phyloP scores from a whole-genome alignment of 2,888 invertebrate genomes.

The Geophilus truncorum region DNA sequence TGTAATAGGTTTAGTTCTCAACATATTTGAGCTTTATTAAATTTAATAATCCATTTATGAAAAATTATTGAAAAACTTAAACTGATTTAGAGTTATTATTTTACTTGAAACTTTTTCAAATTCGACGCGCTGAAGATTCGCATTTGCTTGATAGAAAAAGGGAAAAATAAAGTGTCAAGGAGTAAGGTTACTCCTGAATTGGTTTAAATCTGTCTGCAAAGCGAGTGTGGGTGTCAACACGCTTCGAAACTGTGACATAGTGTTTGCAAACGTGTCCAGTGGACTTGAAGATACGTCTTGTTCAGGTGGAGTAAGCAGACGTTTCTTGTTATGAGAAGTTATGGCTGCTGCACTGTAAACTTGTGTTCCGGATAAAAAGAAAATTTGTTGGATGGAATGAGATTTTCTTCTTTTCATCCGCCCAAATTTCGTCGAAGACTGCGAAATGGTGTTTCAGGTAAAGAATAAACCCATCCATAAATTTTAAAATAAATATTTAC shows the following conservation, averaged over 20 bases:
- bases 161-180: not conserved
- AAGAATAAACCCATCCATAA: too few species aligned
- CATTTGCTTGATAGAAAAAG: not conserved
- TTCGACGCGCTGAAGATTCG: not conserved
- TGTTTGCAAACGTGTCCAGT: slow-evolving; percentile 6
- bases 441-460: too few species aligned
- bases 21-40: too few species aligned
- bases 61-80: too few species aligned
- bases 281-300: slow-evolving; percentile 6
- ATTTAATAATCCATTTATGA: too few species aligned
- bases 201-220: slow-evolving; percentile 12
- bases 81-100: too few species aligned
- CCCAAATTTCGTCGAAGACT: too few species aligned
- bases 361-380: not conserved
- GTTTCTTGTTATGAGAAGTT: not conserved
- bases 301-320: slow-evolving; percentile 5
- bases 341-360: not conserved
- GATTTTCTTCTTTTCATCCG: not conserved
- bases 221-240: not conserved
- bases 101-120: not conserved
- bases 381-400: not conserved
- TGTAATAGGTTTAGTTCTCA: too few species aligned
- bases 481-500: too few species aligned
- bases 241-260: not conserved
- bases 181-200: not conserved